Percentiles rank a stretch among this genome's conserved stretches.
These are phyloP conservation scores for Crossaster papposus DNA, from an alignment of 53 echinoderm and acorn worm species.

Conservation along the genomic window DNA sequence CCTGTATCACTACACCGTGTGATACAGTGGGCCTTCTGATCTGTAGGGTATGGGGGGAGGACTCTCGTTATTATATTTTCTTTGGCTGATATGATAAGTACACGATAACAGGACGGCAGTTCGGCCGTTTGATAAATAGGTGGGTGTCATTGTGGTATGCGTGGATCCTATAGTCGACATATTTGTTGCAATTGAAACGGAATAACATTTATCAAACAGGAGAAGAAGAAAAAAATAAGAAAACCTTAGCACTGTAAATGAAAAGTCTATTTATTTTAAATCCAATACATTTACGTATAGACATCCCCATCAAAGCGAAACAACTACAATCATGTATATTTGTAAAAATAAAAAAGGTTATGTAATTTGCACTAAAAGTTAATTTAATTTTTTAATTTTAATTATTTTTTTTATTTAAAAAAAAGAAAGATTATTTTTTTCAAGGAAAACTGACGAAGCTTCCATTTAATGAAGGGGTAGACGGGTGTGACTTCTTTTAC, in stretches of 20 bases:
- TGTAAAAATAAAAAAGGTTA: too few species aligned
- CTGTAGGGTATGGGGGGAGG: not conserved
- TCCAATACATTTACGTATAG: too few species aligned
- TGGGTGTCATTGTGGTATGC: conserved; percentile 38
- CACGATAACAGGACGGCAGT: not conserved
- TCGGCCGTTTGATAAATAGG: conserved; percentile 38
- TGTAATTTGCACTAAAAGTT: too few species aligned
- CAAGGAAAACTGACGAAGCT: too few species aligned
- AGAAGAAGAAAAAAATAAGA: not conserved
- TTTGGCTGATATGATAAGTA: not conserved
- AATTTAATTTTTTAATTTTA: too few species aligned
- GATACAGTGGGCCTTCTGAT: not conserved
- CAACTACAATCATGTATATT: too few species aligned
- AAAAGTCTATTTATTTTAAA: too few species aligned
- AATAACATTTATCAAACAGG: conserved; percentile 8
- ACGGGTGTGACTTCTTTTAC: too few species aligned
- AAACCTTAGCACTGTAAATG: not conserved
- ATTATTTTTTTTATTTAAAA: too few species aligned
- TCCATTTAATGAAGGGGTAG: too few species aligned
- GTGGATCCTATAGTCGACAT: not conserved
- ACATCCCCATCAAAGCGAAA: too few species aligned
- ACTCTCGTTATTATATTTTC: not conserved
- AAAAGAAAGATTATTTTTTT: too few species aligned
- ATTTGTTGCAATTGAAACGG: conserved; percentile 20
- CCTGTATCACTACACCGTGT: not conserved